Evolutionary conservation across 2,797 vertebrate species (phyloP), one percentile per base, ranked within the genome.

Genomic region (Pseudochromis fuscus): DNA sequence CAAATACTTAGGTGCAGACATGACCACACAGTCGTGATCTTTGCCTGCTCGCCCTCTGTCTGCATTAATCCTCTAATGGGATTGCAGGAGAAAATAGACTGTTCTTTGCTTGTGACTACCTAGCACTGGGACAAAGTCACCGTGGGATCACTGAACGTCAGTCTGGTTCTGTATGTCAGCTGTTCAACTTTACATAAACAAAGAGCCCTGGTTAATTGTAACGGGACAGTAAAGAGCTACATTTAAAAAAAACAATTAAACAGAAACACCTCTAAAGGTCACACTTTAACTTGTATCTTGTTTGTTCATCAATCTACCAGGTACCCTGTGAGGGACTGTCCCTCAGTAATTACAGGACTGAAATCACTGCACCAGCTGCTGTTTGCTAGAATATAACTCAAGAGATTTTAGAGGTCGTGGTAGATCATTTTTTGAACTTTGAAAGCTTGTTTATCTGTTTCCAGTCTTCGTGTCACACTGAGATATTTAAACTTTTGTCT

Each of bases 21-120:
- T 48, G 19, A 38, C 30, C 9, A 31, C 38, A 62, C 8, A 45
- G 42, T 61, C 18, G 30, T 83, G 81, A 75, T 86, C 85, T 84
- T 77, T 90, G 79, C 42, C 81, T 86, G 87, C 80, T 90, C 52
- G 45, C 37, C 69, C 80, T 86, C 89, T 5, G 82, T 87, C 78
- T 87, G 79, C 63, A 73, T 72, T 94, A 95, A 95, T 91, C 93
- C 91, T 78, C 50, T 95, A 94, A 95, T 94, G 79, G 88, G 93
- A 94, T 92, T 89, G 76, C 67, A 78, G 80, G 81, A 90, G 80
- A 83, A 94, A 94, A 94, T 94, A 94, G 92, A 91, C 85, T 67
- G 75, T 67, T 83, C 81, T 92, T 87, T 89, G 82, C 65, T 79
- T 81, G 48, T 73, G 84, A 73, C 87, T 84, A 85, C 72, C 72